These are phyloP conservation scores for Neotoxoptera formosana DNA, from an alignment of 1,140 invertebrate genomes.

Conservation along the genomic window DNA sequence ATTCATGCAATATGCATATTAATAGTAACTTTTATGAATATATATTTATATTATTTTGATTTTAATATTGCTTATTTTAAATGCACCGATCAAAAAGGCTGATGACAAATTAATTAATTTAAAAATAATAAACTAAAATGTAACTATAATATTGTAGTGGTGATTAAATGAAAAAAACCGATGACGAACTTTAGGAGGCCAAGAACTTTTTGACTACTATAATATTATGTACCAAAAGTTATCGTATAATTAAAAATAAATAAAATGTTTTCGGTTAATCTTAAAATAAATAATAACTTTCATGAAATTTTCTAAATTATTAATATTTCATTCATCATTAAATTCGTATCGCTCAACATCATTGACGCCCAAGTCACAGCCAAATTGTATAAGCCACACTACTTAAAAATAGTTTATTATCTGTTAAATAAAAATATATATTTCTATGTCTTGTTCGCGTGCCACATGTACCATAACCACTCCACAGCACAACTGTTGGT, in stretches of 20 bases:
- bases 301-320: background rate
- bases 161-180: background rate
- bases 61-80: too few relatives aligned
- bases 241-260: background rate
- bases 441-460: slow-evolving; percentile 32
- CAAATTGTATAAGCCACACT: background rate
- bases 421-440: slow-evolving; percentile 27
- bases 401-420: slow-evolving; percentile 28
- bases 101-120: background rate
- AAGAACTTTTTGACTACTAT: background rate
- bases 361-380: background rate
- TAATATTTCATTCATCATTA: slow-evolving; percentile 6
- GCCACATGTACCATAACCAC: slow-evolving; percentile 13
- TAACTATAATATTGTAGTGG: background rate
- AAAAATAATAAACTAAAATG: background rate
- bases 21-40: background rate
- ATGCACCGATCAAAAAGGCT: background rate
- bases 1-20: background rate
- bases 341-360: background rate
- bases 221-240: background rate
- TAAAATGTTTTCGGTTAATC: background rate
- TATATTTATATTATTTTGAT: background rate
- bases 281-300: background rate
- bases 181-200: background rate
- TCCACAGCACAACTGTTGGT: background rate